Evolutionary conservation across 92 coral and sea anemone species (phyloP).

Genomic region (Actinernus sp.): DNA sequence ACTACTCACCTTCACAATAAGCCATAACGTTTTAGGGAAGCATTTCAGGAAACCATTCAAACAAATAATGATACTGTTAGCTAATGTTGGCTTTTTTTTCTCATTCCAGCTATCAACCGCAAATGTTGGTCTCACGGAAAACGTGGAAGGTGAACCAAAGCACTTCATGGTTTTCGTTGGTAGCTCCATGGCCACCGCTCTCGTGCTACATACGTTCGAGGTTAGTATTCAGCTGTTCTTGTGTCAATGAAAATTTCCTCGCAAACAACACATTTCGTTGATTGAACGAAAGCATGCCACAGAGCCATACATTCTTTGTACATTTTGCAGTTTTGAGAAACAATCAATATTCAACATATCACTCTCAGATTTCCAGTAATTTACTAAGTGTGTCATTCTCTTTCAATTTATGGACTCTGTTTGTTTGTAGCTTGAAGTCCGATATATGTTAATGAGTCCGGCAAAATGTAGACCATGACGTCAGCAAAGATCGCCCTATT

Average conservation of each 20-base stretch:
- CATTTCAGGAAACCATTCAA: not conserved
- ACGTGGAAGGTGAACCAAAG: conserved; percentile 85
- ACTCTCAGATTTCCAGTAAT: too few species aligned
- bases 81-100: not conserved
- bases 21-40: too few species aligned
- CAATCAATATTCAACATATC: too few species aligned
- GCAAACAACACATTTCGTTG: not conserved
- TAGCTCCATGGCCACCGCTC: conserved; percentile 83
- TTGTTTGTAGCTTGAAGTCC: too few species aligned
- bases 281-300: not conserved
- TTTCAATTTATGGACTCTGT: too few species aligned
- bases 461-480: too few species aligned
- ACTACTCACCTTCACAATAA: too few species aligned
- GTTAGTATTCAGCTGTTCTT: conserved; percentile 30
- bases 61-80: not conserved
- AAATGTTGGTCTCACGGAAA: conserved; percentile 90
- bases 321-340: too few species aligned
- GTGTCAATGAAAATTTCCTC: not conserved
- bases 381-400: too few species aligned
- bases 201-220: conserved; percentile 95
- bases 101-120: conserved; percentile 66
- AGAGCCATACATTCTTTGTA: too few species aligned
- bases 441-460: too few species aligned
- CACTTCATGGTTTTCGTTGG: conserved; percentile 97
- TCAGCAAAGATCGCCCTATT: too few species aligned